Conservation (phyloP, 1,140 invertebrate genomes). For the Brachionus manjavacas region DNA sequence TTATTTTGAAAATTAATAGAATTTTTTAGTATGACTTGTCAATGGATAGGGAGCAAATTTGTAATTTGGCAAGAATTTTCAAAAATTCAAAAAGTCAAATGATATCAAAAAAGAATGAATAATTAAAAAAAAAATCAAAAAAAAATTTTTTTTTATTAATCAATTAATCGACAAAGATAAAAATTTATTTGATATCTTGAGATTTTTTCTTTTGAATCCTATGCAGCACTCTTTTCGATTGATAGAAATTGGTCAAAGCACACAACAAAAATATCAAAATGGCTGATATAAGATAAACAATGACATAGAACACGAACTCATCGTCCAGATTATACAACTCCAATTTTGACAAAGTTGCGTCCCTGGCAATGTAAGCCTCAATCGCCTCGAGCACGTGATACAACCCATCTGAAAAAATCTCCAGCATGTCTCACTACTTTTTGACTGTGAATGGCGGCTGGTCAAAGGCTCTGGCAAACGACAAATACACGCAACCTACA, state of each 20-base stretch:
- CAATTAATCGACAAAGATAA: no score
- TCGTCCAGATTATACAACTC: slow-evolving; percentile 24
- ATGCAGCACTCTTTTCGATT: not conserved
- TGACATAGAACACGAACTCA: slow-evolving; percentile 4
- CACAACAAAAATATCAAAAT: not conserved
- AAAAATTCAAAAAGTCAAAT: no score
- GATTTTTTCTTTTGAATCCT: not conserved
- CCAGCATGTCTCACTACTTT: not conserved
- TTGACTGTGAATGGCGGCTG: not conserved
- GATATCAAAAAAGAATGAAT: no score
- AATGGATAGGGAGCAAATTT: no score
- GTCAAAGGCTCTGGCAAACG: slow-evolving; percentile 8
- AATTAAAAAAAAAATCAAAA: no score
- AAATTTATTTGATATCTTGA: not conserved
- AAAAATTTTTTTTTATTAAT: no score
- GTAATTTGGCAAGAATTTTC: no score
- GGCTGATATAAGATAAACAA: not conserved
- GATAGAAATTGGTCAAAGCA: slow-evolving; percentile 31
- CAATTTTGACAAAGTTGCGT: not conserved
- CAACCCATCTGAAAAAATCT: not conserved
- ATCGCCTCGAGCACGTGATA: not conserved
- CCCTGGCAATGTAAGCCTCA: not conserved
- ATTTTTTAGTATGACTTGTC: no score
- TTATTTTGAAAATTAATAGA: no score
- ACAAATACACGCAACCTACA: slow-evolving; percentile 34